Percentiles rank a stretch among this genome's conserved stretches.
phyloP scores from a whole-genome alignment of 2,797 vertebrate species.

The Rachycentron canadum region DNA sequence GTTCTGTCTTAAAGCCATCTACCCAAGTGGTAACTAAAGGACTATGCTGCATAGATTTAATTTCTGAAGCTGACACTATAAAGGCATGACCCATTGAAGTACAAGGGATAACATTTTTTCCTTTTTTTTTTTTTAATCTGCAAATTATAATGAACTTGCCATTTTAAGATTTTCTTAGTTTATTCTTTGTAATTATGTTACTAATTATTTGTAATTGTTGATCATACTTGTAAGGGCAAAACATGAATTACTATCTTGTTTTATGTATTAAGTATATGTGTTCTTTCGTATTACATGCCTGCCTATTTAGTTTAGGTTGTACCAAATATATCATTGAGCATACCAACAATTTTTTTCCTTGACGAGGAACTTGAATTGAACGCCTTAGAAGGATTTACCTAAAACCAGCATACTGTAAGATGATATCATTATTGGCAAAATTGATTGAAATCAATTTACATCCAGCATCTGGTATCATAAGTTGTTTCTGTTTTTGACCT shows the following conservation, averaged over 20 bases:
- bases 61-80: constrained; percentile 69
- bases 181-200: constrained; percentile 72
- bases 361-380: constrained; percentile 55
- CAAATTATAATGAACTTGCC: constrained; percentile 56
- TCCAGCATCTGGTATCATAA: constrained; percentile 28
- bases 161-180: constrained; percentile 59
- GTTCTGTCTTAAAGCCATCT: constrained; percentile 73
- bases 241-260: constrained; percentile 66
- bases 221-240: constrained; percentile 73
- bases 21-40: constrained; percentile 54
- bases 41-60: constrained; percentile 64
- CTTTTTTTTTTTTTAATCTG: constrained; percentile 12
- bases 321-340: constrained; percentile 66
- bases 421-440: constrained; percentile 49
- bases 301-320: constrained; percentile 62
- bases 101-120: constrained; percentile 70
- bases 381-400: constrained; percentile 32
- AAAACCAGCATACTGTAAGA: constrained; percentile 48
- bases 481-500: constrained; percentile 38
- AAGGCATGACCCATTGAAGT: constrained; percentile 60
- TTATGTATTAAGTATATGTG: constrained; percentile 62
- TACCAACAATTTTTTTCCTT: constrained; percentile 51
- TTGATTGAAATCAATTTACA: constrained; percentile 37
- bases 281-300: constrained; percentile 61
- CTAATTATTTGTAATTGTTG: constrained; percentile 78